A percentile compares a stretch with the other conserved stretches of the same genome.
These are phyloP conservation scores for Oxygymnocypris stewartii DNA, from an alignment of 2,113 vertebrate genomes.

Conservation along the genomic window DNA sequence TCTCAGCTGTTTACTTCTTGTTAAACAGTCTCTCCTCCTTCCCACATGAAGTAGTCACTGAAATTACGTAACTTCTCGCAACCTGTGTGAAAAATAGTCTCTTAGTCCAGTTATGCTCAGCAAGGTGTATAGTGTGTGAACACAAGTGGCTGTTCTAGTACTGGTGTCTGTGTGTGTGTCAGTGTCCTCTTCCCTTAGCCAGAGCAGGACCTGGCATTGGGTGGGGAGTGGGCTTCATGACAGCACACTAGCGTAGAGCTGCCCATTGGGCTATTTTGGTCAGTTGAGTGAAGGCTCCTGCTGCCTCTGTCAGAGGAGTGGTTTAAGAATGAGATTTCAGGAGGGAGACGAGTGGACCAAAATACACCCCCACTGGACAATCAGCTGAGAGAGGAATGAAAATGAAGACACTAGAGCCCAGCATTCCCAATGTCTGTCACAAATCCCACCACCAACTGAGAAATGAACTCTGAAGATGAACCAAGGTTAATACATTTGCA, in stretches of 20 bases:
- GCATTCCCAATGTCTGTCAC: slow-evolving; percentile 46
- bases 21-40: slow-evolving; percentile 17
- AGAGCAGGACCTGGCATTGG: slow-evolving; percentile 31
- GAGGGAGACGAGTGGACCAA: slow-evolving; percentile 60
- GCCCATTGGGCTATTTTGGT: slow-evolving; percentile 85
- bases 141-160: slow-evolving; percentile 7
- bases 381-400: slow-evolving; percentile 58
- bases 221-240: slow-evolving; percentile 56
- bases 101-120: neutral
- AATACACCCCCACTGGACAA: slow-evolving; percentile 75
- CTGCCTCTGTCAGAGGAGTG: slow-evolving; percentile 64
- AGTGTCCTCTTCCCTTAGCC: slow-evolving; percentile 31
- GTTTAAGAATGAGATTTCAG: slow-evolving; percentile 46
- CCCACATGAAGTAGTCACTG: neutral
- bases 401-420: slow-evolving; percentile 54
- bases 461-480: neutral
- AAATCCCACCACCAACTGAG: slow-evolving; percentile 16
- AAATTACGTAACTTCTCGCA: slow-evolving; percentile 20
- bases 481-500: neutral
- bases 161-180: slow-evolving; percentile 42
- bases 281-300: slow-evolving; percentile 80
- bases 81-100: neutral
- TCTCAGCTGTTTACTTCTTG: neutral
- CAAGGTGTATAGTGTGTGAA: neutral
- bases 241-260: slow-evolving; percentile 67